Evolutionary conservation across 2,113 vertebrate genomes (phyloP).

Genomic region (Chionomys nivalis): DNA sequence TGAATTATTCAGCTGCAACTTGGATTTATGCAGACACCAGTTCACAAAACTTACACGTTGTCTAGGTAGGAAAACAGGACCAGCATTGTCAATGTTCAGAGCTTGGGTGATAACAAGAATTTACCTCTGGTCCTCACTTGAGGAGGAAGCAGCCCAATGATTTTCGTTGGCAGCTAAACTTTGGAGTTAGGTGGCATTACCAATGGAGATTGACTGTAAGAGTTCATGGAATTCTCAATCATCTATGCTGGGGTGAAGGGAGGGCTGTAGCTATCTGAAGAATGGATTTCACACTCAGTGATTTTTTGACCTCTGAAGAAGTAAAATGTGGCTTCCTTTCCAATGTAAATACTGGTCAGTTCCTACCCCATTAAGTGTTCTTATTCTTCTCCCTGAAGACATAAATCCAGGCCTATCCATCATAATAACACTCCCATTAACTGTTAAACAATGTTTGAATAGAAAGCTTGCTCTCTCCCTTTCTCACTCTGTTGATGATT

Average conservation of each 20-base stretch:
- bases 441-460: conserved; percentile 62
- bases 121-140: background rate
- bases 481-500: conserved; percentile 48
- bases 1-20: background rate
- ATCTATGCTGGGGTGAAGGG: background rate
- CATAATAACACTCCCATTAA: conserved; percentile 69
- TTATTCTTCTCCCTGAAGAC: conserved; percentile 59
- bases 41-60: background rate
- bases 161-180: background rate
- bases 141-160: background rate
- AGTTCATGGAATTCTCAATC: background rate
- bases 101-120: background rate
- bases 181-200: background rate
- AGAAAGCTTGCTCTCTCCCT: conserved; percentile 53
- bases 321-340: conserved; percentile 69
- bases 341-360: conserved; percentile 76
- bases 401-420: conserved; percentile 69
- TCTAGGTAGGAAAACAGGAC: background rate
- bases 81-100: background rate
- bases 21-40: background rate
- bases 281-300: conserved; percentile 51
- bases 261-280: conserved; percentile 28
- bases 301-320: conserved; percentile 59
- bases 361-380: conserved; percentile 72
- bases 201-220: background rate